Evolutionary conservation across 2,797 vertebrate genomes (phyloP).

Genomic region (Prunella strophiata): DNA sequence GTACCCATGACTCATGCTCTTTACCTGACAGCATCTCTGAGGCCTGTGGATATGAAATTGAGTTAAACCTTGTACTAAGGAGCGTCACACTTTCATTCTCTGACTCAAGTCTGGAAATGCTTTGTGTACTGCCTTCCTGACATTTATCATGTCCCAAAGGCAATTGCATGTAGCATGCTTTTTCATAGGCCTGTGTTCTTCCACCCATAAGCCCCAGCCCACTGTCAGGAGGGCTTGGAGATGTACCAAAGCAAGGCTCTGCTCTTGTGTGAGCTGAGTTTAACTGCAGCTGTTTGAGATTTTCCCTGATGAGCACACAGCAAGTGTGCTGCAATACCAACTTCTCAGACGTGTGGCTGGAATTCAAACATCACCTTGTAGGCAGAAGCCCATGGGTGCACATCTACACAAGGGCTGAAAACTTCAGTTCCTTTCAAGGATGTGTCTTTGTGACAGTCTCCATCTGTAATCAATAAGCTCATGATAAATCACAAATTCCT

Average conservation of each 20-base stretch:
- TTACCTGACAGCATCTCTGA: neutral
- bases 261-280: neutral
- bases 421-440: neutral
- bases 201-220: neutral
- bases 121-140: neutral
- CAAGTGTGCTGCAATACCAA: rapidly evolving
- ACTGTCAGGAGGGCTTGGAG: neutral
- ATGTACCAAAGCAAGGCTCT: neutral
- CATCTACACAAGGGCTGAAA: neutral
- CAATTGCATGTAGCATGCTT: neutral
- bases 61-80: neutral
- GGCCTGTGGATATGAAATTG: neutral
- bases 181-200: neutral
- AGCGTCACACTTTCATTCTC: neutral
- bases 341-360: neutral
- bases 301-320: neutral
- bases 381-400: neutral
- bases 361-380: neutral
- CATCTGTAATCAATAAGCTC: neutral
- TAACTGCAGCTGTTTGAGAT: neutral
- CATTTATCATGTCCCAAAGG: neutral
- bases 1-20: neutral
- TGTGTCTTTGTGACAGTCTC: neutral
- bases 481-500: neutral
- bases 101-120: neutral